These are phyloP conservation scores for Tetanocera ferruginea DNA, from an alignment of 2,888 invertebrate species.

Conservation along the genomic window DNA sequence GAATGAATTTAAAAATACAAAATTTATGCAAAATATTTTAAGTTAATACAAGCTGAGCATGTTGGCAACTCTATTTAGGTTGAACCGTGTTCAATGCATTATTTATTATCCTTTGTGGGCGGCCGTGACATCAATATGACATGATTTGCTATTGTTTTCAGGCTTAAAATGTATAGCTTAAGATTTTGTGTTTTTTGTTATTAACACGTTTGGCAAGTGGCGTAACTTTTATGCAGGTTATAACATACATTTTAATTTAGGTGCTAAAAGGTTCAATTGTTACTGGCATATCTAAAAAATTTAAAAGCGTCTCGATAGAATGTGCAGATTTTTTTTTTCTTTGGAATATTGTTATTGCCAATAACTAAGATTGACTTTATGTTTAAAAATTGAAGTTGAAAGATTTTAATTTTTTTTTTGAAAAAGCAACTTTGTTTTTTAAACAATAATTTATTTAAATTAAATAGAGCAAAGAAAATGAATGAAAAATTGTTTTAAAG, in stretches of 20 bases:
- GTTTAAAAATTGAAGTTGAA: too few relatives aligned
- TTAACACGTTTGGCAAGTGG: slow-evolving; percentile 1
- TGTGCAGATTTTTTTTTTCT: too few relatives aligned
- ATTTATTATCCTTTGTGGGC: slow-evolving; percentile 19
- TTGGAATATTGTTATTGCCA: too few relatives aligned
- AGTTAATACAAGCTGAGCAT: not conserved
- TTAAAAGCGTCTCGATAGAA: too few relatives aligned
- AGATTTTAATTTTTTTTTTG: too few relatives aligned
- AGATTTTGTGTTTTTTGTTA: not conserved
- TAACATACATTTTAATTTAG: not conserved
- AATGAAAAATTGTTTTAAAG: too few relatives aligned
- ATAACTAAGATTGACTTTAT: too few relatives aligned
- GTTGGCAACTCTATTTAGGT: not conserved
- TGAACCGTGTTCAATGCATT: not conserved
- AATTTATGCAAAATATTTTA: not conserved
- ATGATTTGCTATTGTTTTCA: not conserved
- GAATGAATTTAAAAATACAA: not conserved
- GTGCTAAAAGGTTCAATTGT: too few relatives aligned
- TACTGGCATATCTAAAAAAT: too few relatives aligned
- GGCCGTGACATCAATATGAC: not conserved
- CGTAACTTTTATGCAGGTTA: not conserved
- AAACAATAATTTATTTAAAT: too few relatives aligned
- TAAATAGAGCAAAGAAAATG: too few relatives aligned
- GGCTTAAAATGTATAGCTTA: not conserved
- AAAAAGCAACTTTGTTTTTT: too few relatives aligned